phyloP scores from a whole-genome alignment of 2,888 invertebrate species.

The Choreutis nemorana region DNA sequence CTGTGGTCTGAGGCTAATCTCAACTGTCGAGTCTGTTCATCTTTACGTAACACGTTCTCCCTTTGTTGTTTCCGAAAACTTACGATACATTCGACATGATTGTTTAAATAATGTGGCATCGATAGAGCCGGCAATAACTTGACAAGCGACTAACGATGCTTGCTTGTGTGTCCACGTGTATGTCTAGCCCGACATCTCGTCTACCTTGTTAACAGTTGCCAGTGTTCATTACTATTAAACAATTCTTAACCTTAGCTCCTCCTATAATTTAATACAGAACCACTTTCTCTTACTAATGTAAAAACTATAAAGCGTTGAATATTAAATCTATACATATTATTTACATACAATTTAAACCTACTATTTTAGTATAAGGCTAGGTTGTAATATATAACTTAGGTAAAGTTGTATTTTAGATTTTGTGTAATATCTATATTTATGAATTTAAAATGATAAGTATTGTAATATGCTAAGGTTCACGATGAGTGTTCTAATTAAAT shows the following conservation, averaged over 20 bases:
- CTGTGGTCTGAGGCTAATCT: no score
- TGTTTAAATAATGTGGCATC: no score
- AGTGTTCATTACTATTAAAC: constrained; percentile 31
- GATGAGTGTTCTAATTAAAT: constrained; percentile 54
- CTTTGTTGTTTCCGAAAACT: no score
- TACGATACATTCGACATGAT: no score
- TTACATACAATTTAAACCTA: constrained; percentile 42
- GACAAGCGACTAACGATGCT: no score
- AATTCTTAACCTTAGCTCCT: constrained; percentile 24
- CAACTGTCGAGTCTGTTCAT: no score
- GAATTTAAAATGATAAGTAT: constrained; percentile 50
- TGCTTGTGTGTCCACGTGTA: no score
- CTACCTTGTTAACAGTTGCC: no score
- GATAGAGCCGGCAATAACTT: no score
- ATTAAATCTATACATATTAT: constrained; percentile 27
- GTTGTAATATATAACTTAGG: constrained; percentile 43
- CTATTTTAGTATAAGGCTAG: constrained; percentile 51
- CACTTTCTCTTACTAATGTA: constrained; percentile 18
- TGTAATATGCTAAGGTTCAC: constrained; percentile 45
- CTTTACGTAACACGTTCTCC: no score
- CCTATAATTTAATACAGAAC: constrained; percentile 19
- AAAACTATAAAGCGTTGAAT: constrained; percentile 26
- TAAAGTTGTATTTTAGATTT: constrained; percentile 43
- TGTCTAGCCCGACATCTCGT: no score
- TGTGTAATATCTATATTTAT: constrained; percentile 58